A percentile compares a stretch with the other conserved stretches of the same genome.
Conservation (phyloP, 1,140 invertebrate genomes). For the Samia ricini region DNA sequence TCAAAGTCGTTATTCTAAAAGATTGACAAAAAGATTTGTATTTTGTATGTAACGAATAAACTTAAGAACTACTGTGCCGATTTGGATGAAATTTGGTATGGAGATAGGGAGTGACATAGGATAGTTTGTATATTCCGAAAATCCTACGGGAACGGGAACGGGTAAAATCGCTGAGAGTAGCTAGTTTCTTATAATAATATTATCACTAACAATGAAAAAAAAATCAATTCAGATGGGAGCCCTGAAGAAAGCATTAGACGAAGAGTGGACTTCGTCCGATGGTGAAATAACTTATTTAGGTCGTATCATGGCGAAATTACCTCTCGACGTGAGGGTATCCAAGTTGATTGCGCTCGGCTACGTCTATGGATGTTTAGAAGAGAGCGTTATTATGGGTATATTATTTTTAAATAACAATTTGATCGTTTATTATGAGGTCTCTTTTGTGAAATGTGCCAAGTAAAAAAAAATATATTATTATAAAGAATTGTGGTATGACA, state of each 20-base stretch:
- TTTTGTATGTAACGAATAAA: too few species aligned
- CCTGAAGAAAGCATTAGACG: slow-evolving; percentile 79
- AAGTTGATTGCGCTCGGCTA: slow-evolving; percentile 94
- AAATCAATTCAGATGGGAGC: slow-evolving; percentile 78
- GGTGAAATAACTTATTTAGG: slow-evolving; percentile 96
- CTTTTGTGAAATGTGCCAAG: background rate
- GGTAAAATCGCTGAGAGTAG: too few species aligned
- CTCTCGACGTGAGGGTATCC: slow-evolving; percentile 88
- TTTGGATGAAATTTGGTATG: too few species aligned
- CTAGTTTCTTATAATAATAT: too few species aligned
- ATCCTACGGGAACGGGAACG: too few species aligned
- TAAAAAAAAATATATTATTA: background rate
- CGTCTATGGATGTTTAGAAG: slow-evolving; percentile 90
- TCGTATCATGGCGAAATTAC: slow-evolving; percentile 87
- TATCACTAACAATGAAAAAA: background rate
- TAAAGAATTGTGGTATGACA: too few species aligned
- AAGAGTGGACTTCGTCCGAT: slow-evolving; percentile 80
- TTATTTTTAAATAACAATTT: background rate
- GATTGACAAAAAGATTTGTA: too few species aligned
- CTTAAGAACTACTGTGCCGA: too few species aligned
- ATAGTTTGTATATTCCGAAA: too few species aligned
- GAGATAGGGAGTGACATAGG: too few species aligned
- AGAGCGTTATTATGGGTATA: slow-evolving; percentile 92
- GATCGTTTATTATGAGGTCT: background rate
- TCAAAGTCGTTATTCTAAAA: too few species aligned